These are phyloP conservation scores for Dipodomys merriami DNA, from an alignment of 2,113 vertebrate species.

Conservation along the genomic window DNA sequence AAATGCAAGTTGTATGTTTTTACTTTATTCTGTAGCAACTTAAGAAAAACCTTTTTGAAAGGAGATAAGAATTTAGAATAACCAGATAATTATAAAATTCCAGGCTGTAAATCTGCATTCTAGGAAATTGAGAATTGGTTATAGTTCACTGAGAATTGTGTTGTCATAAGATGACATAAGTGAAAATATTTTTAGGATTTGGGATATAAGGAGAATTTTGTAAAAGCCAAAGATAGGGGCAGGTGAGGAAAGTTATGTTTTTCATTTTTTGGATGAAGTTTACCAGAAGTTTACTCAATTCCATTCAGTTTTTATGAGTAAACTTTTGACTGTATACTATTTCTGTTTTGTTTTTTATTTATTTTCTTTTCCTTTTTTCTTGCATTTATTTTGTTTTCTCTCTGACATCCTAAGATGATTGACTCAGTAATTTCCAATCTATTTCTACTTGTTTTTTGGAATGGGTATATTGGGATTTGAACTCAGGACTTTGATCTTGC, in stretches of 20 bases:
- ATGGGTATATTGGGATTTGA: no score
- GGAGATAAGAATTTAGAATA: slow-evolving; percentile 40
- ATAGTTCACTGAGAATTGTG: slow-evolving; percentile 1
- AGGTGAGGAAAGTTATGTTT: not conserved
- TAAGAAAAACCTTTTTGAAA: not conserved
- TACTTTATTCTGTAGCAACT: not conserved
- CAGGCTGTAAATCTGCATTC: not conserved
- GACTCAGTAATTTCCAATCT: not conserved
- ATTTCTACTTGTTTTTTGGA: not conserved
- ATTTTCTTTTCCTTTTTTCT: not conserved
- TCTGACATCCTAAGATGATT: not conserved
- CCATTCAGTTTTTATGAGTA: slow-evolving; percentile 9
- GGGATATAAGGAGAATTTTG: not conserved
- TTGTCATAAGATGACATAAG: not conserved
- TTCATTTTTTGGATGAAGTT: not conserved
- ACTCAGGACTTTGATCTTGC: no score
- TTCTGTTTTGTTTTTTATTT: not conserved
- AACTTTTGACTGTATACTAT: slow-evolving; percentile 1
- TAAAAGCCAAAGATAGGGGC: not conserved
- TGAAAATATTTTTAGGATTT: slow-evolving; percentile 42
- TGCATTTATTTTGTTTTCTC: slow-evolving; percentile 21
- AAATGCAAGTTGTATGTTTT: slow-evolving; percentile 25
- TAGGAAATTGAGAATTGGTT: not conserved
- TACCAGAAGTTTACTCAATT: not conserved
- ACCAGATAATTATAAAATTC: slow-evolving; percentile 47